Conservation (phyloP, 1,140 invertebrate genomes). For the Bombyx mandarina region DNA sequence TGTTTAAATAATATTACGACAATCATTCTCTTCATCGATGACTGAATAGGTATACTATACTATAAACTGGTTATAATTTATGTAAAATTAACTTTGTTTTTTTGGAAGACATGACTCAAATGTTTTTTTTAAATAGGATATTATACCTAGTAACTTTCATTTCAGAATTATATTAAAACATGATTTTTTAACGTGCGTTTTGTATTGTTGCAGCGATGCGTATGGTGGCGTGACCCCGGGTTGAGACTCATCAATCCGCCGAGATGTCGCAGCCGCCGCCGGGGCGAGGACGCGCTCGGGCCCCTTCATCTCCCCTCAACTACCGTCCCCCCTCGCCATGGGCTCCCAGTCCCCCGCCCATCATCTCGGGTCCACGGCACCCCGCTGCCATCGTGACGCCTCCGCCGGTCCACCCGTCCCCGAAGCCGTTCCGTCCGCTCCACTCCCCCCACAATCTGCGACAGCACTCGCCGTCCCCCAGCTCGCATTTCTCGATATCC, state of each 20-base stretch:
- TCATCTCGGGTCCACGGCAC: slow-evolving; percentile 72
- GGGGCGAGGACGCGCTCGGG: slow-evolving; percentile 66
- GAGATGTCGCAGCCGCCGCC: slow-evolving; percentile 72
- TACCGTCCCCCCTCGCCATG: slow-evolving; percentile 77
- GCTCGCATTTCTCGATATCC: slow-evolving; percentile 64
- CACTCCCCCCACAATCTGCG: slow-evolving; percentile 57
- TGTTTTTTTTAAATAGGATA: no score
- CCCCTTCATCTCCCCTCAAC: slow-evolving; percentile 68
- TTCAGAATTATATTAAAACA: slow-evolving; percentile 8
- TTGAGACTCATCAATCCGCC: slow-evolving; percentile 64
- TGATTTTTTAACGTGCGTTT: slow-evolving; percentile 3
- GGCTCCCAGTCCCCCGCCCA: slow-evolving; percentile 74
- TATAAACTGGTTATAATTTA: no score
- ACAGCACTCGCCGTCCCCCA: slow-evolving; percentile 59
- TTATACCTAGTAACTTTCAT: no score
- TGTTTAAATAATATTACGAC: no score
- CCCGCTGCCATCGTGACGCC: slow-evolving; percentile 64
- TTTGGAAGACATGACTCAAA: no score
- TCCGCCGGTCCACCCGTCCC: slow-evolving; percentile 57
- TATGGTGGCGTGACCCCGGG: slow-evolving; percentile 64
- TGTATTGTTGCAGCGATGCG: slow-evolving; percentile 66
- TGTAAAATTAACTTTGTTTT: no score
- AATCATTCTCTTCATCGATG: no score
- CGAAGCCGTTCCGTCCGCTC: slow-evolving; percentile 70
- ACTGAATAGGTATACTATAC: no score